Evolutionary conservation across 1,140 invertebrate genomes (phyloP).

Genomic region (Polypedilum pembai): DNA sequence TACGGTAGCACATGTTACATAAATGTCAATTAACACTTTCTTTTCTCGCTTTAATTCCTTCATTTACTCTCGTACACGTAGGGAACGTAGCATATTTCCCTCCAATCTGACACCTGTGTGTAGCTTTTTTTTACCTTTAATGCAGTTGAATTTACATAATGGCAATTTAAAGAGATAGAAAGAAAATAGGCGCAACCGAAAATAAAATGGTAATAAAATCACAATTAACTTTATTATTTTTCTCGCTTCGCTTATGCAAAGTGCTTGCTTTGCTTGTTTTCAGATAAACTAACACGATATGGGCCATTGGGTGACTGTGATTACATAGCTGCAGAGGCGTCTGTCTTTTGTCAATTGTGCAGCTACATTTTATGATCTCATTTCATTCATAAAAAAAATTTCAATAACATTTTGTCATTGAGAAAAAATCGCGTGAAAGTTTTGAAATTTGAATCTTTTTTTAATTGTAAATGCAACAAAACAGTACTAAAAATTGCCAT

Average conservation of each 20-base stretch:
- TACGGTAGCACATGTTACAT: conserved; percentile 10
- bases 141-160: neutral
- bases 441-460: too few species aligned
- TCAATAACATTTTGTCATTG: too few species aligned
- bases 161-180: neutral
- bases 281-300: neutral
- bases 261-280: neutral
- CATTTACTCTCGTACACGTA: neutral
- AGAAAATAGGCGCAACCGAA: neutral
- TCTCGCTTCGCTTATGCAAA: neutral
- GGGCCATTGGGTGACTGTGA: neutral
- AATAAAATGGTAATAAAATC: conserved; percentile 1
- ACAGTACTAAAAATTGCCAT: neutral
- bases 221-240: neutral
- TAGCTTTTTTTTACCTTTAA: too few species aligned
- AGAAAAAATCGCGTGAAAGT: too few species aligned
- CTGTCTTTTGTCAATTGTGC: too few species aligned
- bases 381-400: too few species aligned
- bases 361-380: too few species aligned
- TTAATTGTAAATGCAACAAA: neutral
- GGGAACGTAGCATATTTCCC: neutral
- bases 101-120: neutral
- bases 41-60: conserved; percentile 19
- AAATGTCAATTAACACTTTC: conserved; percentile 28
- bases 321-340: too few species aligned